phyloP scores from a whole-genome alignment of 2,888 invertebrate genomes.

The Agonopterix heracliana region DNA sequence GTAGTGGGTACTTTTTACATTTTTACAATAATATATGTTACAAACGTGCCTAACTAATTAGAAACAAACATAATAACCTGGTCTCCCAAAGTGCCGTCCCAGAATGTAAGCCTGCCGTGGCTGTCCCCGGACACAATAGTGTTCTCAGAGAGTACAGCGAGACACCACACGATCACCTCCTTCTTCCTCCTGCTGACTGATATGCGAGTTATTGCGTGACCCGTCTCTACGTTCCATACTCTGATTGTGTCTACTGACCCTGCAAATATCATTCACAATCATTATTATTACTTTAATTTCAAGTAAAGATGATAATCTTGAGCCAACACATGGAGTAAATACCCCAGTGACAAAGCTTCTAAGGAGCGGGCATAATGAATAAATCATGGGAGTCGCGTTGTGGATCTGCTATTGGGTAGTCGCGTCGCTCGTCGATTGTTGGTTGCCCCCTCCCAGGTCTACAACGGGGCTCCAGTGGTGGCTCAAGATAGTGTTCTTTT shows the following conservation, averaged over 20 bases:
- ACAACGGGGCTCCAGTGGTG: no score
- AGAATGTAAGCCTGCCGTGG: slow-evolving; percentile 88
- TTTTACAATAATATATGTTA: no score
- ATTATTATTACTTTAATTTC: background rate
- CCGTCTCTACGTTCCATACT: slow-evolving; percentile 90
- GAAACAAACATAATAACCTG: slow-evolving; percentile 51
- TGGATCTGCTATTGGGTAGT: no score
- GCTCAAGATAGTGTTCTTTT: no score
- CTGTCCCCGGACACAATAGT: slow-evolving; percentile 90
- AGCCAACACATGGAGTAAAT: no score
- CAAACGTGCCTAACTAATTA: background rate
- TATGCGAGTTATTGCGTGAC: slow-evolving; percentile 90
- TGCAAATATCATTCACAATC: slow-evolving; percentile 28
- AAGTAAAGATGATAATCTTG: background rate
- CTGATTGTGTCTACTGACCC: slow-evolving; percentile 89
- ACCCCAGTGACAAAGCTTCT: no score
- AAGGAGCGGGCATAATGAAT: no score
- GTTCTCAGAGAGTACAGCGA: slow-evolving; percentile 87
- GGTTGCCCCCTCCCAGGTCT: no score
- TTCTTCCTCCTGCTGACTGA: slow-evolving; percentile 79
- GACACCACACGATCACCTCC: slow-evolving; percentile 90
- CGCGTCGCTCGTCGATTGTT: no score
- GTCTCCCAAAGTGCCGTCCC: slow-evolving; percentile 89
- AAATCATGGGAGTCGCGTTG: no score
- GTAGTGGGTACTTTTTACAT: no score